Evolutionary conservation across 2,113 vertebrate species (phyloP), one percentile per base, ranked within the genome.

Genomic region (Alligator mississippiensis): DNA sequence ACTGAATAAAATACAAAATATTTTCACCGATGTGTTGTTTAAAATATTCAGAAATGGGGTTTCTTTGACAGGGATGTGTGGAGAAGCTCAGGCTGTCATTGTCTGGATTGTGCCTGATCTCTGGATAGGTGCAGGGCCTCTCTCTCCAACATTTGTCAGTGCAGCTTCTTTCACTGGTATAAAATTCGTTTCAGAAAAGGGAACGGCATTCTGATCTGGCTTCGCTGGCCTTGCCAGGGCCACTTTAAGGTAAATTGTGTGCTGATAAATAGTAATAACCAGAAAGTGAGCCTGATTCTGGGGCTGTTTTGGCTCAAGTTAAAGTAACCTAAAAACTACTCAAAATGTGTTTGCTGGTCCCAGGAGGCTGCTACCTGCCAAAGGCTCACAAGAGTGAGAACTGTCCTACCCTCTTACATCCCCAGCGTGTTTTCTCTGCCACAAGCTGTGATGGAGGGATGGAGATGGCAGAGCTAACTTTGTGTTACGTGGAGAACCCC

Each of bases 1-100:
- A 77, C 90, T 94, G 95, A 97, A 95, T 97, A 97, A 97, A 95
- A 93, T 94, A 93, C 92, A 96, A 96, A 97, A 96, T 94, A 97
- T 97, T 97, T 97, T 96, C 94, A 94, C 96, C 95, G 96, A 96
- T 94, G 94, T 93, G 91, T 93, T 96, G 90, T 1, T 64, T 95
- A 90, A 95, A 92, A 95, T 96, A 93, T 94, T 95, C 91, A 95
- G 94, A 88, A 90, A 72, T 82, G 88, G 77, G 4, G 21, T 78
- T 80, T 47, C 83, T 97, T 90, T 90, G 93, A 93, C 95, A 96
- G 86, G 82, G 72, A 58, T 7, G 27, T 4, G 63, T 76, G 82
- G 63, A 81, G 57, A 60, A 88, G 81, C 84, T 89, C 0, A 1
- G 82, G 68, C 81, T 93, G 84, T 93, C 75, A 17, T 54, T 87